Base-by-base conservation (phyloP, 2,888 invertebrate genomes). In the Pseudeuparius sepicola region DNA sequence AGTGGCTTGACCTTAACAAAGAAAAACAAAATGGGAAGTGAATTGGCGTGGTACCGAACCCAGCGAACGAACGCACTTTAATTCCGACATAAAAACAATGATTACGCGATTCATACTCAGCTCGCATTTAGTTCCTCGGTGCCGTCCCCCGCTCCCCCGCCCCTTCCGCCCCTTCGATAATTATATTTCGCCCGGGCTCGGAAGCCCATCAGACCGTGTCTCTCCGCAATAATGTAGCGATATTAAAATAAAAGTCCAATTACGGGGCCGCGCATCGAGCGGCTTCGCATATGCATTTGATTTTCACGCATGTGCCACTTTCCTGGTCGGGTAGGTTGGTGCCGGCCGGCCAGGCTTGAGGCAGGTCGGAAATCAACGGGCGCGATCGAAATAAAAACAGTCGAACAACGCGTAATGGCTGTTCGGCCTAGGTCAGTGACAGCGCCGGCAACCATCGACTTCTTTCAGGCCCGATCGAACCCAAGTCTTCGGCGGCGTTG, bases 281-380 rank as follows among this genome's bases (percentile, higher is more conserved):
- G n/a, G n/a, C n/a, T n/a, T n/a, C n/a, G n/a, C n/a, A n/a, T n/a
- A n/a, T n/a, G n/a, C n/a, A 52, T 54, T 51, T 49, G 47, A 54
- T 54, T 56, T 56, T 54, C 53, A 56, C 53, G 53, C 55, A 56
- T 56, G 55, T 56, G 54, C 56, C 54, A 55, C 53, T 57, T 56
- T n/a, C n/a, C n/a, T n/a, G n/a, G n/a, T n/a, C n/a, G n/a, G n/a
- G n/a, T n/a, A n/a, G n/a, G n/a, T n/a, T n/a, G n/a, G n/a, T n/a
- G 29, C 27, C 24, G 36, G 23, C 14, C 24, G 14, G 20, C 18
- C 17, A 20, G 39, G 41, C 42, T 55, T 56, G 53, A 54, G 54
- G 55, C 54, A 56, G 56, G 56, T 57, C 57, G 49, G 53, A 54
- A 52, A 53, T 48, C 52, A 50, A 52, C 52, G 51, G 51, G 51